Base-by-base conservation (phyloP, 2,888 invertebrate genomes). In the Limnephilus auricula region DNA sequence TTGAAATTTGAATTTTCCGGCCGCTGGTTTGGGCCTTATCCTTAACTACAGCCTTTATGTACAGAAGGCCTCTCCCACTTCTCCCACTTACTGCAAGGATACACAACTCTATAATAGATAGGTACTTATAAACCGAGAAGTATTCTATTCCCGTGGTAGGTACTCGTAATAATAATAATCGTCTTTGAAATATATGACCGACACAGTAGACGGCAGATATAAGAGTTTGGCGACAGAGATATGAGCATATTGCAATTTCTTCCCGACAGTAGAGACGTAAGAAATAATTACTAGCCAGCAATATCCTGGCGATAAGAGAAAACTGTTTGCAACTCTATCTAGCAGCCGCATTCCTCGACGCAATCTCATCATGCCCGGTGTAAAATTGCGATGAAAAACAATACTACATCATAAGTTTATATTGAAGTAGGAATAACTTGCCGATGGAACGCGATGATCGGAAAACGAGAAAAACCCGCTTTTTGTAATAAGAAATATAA, bases 311-410 rank as follows among this genome's bases (percentile, higher is more conserved):
- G 65, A 65, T 65, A 65, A 82, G 82, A 34, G 18, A 37, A 34
- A 34, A 34, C 82, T 65, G 50, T 65, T 5, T 32, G 82, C 34
- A 82, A 34, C 82, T 82, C 82, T 82, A 82, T 34, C 82, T 12
- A 25, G 82, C 34, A 37, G 34, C 82, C 0, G 82, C 82, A 82
- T 82, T 82, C 82, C 82, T 82, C 34, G 25, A 18, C 80, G 80
- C 32, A 82, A 37, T 37, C 2, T 34, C 82, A 82, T 82, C 18
- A 82, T 82, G 18, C 18, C 34, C 82, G 34, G 82, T 82, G 82
- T 37, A 82, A 82, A 82, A 82, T 82, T 82, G 6, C 34, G 25
- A 82, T 82, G n/a, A 82, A 82, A 82, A 82, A 82, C 25, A 65
- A 65, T 65, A 65, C 82, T 25, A 82, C 82, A 32, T 82, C 82